phyloP scores from a whole-genome alignment of 2,113 vertebrate species.

The Eulemur rufifrons region DNA sequence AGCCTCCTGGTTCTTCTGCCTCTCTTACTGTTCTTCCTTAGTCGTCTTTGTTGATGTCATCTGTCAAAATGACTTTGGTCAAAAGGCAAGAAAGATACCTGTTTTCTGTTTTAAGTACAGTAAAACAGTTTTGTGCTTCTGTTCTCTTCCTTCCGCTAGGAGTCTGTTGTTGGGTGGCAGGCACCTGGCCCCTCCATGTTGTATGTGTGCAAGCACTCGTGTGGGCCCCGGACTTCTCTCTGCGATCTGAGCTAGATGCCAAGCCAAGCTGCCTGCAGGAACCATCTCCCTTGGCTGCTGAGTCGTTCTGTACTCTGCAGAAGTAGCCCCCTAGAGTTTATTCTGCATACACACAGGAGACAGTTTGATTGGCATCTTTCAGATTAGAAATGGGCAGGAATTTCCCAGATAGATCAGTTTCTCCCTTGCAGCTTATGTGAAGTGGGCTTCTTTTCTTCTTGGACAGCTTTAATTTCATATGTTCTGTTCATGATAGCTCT shows the following conservation, averaged over 20 bases:
- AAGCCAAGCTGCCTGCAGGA: accelerated
- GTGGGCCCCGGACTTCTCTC: not conserved
- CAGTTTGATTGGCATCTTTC: constrained; percentile 4
- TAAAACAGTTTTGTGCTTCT: not conserved
- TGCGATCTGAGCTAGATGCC: not conserved
- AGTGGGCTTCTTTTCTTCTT: not conserved
- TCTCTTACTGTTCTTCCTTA: not conserved
- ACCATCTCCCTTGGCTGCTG: not conserved
- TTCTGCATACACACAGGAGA: not conserved
- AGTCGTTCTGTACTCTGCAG: not conserved
- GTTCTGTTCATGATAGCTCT: not conserved
- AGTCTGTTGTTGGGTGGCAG: not conserved
- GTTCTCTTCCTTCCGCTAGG: not conserved
- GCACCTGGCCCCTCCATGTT: accelerated
- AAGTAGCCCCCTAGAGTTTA: not conserved
- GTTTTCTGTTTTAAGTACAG: not conserved
- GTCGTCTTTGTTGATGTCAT: not conserved
- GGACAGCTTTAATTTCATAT: not conserved
- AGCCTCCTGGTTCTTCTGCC: not conserved
- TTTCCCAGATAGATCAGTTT: not conserved
- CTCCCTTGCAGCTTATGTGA: not conserved
- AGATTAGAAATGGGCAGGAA: not conserved
- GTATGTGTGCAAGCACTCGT: accelerated
- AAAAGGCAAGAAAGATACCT: constrained; percentile 11
- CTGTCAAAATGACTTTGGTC: not conserved